Evolutionary conservation across 2,113 vertebrate species (phyloP), one percentile per base, ranked within the genome.

Genomic region (Coturnix japonica): DNA sequence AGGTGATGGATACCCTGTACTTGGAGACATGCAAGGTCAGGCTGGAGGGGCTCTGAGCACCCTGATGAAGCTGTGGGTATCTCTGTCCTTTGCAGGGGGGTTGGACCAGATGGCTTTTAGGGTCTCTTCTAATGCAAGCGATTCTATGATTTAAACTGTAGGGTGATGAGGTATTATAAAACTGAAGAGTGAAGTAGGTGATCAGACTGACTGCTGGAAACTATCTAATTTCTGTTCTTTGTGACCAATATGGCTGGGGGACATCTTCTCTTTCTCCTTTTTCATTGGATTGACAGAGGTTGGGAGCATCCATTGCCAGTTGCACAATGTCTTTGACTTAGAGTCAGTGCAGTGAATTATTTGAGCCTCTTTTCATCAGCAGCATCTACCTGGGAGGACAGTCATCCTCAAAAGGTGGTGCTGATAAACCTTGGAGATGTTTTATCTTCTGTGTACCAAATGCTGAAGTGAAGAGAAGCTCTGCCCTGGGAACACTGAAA

Each of bases 201-300:
- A 25, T 13, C 47, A 49, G 13, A 49, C 23, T 49, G 47, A 47
- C 47, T 49, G 12, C 23, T 49, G 23, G 23, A 49, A 12, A 23
- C 23, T 49, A 49, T 49, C 47, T 49, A 25, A 49, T 12, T 49
- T 49, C 47, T 49, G 23, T 49, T 49, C 23, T 23, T 49, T 49
- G 23, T 49, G 47, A 49, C 47, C 16, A 26, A 39, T 8, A 1
- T 2, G 7, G 10, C 35, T 51, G 41, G 26, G 57, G n/a, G 6
- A 8, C 56, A 16, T 49, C 47, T 25, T 49, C 22, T 39, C 46
- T 61, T 60, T 46, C 41, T 81, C 57, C 16, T 15, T 59, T 33
- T n/a, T 71, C 0, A 0, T 0, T 69, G 60, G 21, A 6, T 37
- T 90, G 49, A 18, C 7, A 59, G 49, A 37, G 44, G 9, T 26